These are phyloP conservation scores for Rhinichthys klamathensis DNA, from an alignment of 2,113 vertebrate genomes.

Conservation along the genomic window DNA sequence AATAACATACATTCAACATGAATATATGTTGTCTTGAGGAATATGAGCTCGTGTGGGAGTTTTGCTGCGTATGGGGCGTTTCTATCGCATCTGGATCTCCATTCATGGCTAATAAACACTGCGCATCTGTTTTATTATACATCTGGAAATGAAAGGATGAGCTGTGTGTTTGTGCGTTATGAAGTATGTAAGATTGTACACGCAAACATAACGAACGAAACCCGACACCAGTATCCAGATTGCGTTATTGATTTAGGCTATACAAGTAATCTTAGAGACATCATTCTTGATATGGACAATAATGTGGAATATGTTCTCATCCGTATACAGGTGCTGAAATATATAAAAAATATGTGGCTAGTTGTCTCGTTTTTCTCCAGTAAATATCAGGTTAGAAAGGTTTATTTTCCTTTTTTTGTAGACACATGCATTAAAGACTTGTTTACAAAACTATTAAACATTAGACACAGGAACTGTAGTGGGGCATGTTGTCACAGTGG, in stretches of 20 bases:
- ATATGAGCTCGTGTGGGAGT: constrained; percentile 22
- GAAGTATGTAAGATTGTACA: background rate
- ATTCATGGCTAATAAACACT: background rate
- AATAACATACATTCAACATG: background rate
- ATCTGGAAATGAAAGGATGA: background rate
- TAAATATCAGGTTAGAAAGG: background rate
- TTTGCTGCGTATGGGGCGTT: background rate
- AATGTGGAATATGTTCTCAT: background rate
- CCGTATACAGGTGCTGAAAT: background rate
- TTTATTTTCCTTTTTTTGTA: too few species aligned
- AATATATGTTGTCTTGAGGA: background rate
- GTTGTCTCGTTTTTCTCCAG: background rate
- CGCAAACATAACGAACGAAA: background rate
- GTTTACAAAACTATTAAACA: background rate
- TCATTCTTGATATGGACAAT: background rate
- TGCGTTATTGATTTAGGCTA: background rate
- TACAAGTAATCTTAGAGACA: background rate
- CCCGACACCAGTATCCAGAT: background rate
- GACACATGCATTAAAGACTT: background rate
- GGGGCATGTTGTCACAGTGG: background rate
- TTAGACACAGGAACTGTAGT: background rate
- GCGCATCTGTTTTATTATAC: background rate
- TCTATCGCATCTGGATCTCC: background rate
- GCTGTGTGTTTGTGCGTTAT: background rate
- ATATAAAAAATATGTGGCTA: background rate